These are phyloP conservation scores for Dipodomys ordii DNA, from an alignment of 2,113 vertebrate species.

Conservation along the genomic window DNA sequence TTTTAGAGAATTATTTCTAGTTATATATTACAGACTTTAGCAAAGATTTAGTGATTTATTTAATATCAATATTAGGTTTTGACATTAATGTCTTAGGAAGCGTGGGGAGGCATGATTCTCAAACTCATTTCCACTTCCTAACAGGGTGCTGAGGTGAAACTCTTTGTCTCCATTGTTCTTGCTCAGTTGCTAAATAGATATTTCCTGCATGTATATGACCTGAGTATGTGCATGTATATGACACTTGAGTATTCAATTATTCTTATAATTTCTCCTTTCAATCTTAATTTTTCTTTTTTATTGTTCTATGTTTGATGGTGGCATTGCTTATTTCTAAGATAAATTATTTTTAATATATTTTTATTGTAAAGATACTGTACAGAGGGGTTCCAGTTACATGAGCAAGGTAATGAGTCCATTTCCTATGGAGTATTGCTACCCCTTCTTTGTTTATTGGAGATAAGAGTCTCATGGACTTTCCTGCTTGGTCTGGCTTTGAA, in stretches of 20 bases:
- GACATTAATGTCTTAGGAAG: constrained; percentile 67
- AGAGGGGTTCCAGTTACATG: too few species aligned
- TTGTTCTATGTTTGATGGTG: neutral
- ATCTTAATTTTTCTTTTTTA: neutral
- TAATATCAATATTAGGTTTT: constrained; percentile 81
- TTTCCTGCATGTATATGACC: neutral
- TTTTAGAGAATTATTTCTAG: constrained; percentile 76
- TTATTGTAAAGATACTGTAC: too few species aligned
- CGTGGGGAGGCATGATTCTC: neutral
- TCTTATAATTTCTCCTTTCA: neutral
- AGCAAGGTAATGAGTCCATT: too few species aligned
- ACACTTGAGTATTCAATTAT: neutral
- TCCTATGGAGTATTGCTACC: too few species aligned
- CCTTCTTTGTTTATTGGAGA: too few species aligned
- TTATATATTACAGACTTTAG: constrained; percentile 68
- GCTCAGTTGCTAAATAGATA: constrained; percentile 32
- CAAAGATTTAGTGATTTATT: constrained; percentile 78
- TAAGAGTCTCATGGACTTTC: too few species aligned
- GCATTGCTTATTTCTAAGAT: neutral
- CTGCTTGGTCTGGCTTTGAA: too few species aligned
- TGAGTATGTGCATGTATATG: neutral
- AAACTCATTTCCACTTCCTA: constrained; percentile 21
- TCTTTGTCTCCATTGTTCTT: constrained; percentile 15
- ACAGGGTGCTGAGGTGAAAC: neutral
- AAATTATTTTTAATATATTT: neutral